Evolutionary conservation across 2,113 vertebrate species (phyloP), one percentile per base, ranked within the genome.

Genomic region (Pteropus alecto): DNA sequence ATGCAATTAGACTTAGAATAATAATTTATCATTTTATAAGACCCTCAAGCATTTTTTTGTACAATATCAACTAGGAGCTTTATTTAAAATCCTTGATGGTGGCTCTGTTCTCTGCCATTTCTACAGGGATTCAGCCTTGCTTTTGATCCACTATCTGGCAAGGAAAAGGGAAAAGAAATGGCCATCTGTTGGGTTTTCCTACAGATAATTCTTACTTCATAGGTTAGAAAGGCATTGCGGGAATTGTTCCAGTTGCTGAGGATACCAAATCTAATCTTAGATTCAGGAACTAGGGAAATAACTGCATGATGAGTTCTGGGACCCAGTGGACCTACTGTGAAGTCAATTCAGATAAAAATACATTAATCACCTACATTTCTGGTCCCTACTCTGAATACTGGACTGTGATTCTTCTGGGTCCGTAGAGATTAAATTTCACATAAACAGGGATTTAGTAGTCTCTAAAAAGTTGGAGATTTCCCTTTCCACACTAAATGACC

Each of bases 291-390:
- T 48, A 74, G 82, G 83, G 83, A 97, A 96, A 87, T 96, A 92
- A 95, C 41, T 73, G 7, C 41, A 92, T 83, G 67, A 93, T 97
- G 95, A 97, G 10, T 89, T 89, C 78, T 92, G 74, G 78, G 58
- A 70, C 83, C 78, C 87, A 60, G 30, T 83, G 63, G 83, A 78
- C 43, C 38, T 89, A 92, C 43, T 93, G 33, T 19, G 68, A 98
- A 97, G 81, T 83, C 74, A 95, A 93, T 92, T 92, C 86, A 92
- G 92, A 93, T 79, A 91, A 95, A 96, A 96, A 70, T 73, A 91
- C 56, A 94, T 92, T 93, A 89, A 95, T 96, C 83, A 95, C 38
- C 38, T 68, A n/a, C 14, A 43, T 71, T 77, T 11, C 24, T 61
- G 35, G 3, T 2, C 11, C 7, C 61, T 22, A 87, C 8, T 54